Percentiles rank a stretch among this genome's conserved stretches.
phyloP scores from a whole-genome alignment of 2,888 invertebrate genomes.

The Exocentrus adspersus region DNA sequence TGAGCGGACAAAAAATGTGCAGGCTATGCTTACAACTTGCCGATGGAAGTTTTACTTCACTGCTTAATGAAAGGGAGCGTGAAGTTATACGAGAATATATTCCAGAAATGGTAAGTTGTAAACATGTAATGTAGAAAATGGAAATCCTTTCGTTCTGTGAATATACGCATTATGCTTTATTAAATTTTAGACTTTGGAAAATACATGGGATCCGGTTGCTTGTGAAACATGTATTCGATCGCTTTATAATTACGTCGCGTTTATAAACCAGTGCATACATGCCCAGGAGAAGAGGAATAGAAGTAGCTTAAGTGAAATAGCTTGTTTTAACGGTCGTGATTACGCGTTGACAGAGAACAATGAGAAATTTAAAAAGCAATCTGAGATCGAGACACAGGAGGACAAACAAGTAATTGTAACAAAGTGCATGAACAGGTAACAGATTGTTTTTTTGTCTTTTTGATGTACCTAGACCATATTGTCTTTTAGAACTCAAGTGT shows the following conservation, averaged over 20 bases:
- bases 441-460: background rate
- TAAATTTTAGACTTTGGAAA: background rate
- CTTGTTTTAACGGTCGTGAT: background rate
- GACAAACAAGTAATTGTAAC: background rate
- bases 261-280: background rate
- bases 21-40: background rate
- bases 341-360: background rate
- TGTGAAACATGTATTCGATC: background rate
- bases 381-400: background rate
- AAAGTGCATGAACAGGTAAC: background rate
- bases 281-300: background rate
- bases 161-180: background rate
- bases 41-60: background rate
- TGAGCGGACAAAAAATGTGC: background rate
- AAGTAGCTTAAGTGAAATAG: background rate
- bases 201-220: background rate
- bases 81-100: background rate
- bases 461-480: too few relatives aligned
- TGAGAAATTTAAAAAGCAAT: background rate
- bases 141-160: background rate
- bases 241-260: background rate
- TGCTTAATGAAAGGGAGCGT: background rate
- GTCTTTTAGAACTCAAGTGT: too few relatives aligned
- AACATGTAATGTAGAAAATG: background rate
- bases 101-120: background rate